Conservation (phyloP, 2,113 vertebrate genomes). For the Argyrosomus japonicus region DNA sequence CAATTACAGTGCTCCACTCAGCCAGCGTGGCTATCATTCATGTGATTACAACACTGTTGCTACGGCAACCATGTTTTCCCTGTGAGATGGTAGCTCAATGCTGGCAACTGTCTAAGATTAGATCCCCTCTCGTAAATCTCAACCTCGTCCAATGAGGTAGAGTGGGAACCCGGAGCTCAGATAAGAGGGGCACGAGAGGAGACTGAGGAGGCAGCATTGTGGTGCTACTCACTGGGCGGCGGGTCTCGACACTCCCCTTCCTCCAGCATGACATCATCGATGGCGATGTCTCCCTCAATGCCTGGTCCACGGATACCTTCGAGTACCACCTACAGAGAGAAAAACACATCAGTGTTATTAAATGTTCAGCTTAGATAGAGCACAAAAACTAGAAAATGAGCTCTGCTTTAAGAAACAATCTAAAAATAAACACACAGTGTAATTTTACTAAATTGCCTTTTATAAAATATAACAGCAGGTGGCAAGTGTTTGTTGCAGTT, state of each 20-base stretch:
- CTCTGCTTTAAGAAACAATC: neutral
- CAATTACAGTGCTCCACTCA: constrained; percentile 71
- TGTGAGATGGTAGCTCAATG: constrained; percentile 28
- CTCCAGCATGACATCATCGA: constrained; percentile 95
- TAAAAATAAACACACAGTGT: constrained; percentile 17
- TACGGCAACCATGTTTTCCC: constrained; percentile 54
- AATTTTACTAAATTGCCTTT: constrained; percentile 46
- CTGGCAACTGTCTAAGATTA: constrained; percentile 61
- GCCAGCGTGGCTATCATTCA: constrained; percentile 61
- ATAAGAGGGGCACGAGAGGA: constrained; percentile 3
- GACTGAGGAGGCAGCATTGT: neutral
- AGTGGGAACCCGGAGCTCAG: constrained; percentile 2
- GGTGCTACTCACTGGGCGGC: constrained; percentile 85
- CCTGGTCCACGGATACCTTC: constrained; percentile 96
- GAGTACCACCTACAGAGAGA: constrained; percentile 87
- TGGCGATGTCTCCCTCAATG: constrained; percentile 98
- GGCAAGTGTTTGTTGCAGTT: constrained; percentile 35
- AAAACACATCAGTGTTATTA: neutral
- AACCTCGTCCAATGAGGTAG: neutral
- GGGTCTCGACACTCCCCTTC: constrained; percentile 96
- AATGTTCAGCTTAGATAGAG: neutral
- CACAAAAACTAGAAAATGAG: constrained; percentile 24
- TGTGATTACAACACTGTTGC: constrained; percentile 73
- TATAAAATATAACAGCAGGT: constrained; percentile 44
- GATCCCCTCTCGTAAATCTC: constrained; percentile 57